Percentiles rank a stretch among this genome's conserved stretches.
These are phyloP conservation scores for Spatula clypeata DNA, from an alignment of 2,797 vertebrate genomes.

Conservation along the genomic window DNA sequence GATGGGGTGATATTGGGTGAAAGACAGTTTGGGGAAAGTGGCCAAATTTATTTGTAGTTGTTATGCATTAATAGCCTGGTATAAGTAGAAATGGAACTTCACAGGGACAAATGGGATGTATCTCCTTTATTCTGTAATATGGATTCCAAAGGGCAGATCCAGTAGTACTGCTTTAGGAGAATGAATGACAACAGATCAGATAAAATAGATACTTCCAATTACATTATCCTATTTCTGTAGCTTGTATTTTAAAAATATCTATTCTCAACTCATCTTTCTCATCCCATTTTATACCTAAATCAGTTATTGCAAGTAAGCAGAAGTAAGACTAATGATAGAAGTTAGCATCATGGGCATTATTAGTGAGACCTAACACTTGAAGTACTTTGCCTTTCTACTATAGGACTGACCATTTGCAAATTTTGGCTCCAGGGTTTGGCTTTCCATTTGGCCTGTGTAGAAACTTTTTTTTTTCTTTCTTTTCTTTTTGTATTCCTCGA, in stretches of 20 bases:
- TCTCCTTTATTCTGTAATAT: not conserved
- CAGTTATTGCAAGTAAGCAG: not conserved
- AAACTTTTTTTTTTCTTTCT: not conserved
- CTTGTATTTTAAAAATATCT: not conserved
- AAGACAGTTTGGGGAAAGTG: not conserved
- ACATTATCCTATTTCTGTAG: not conserved
- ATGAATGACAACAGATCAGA: not conserved
- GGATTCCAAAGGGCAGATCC: not conserved
- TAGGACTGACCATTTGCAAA: not conserved
- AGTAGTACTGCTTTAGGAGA: not conserved
- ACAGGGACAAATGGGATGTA: not conserved
- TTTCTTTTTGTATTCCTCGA: not conserved
- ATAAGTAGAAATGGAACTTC: not conserved
- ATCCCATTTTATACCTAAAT: not conserved
- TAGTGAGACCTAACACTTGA: not conserved
- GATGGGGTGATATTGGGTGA: not conserved
- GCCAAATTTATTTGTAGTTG: conserved; percentile 36
- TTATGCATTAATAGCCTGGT: not conserved
- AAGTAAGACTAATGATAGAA: not conserved
- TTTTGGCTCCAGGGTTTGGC: not conserved
- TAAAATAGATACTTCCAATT: not conserved
- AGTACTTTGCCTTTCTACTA: not conserved
- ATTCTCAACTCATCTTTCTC: not conserved
- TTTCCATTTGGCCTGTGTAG: not conserved
- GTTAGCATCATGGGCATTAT: too few relatives aligned